Evolutionary conservation across 2,113 vertebrate genomes (phyloP).

Genomic region (Bothrops jararaca): DNA sequence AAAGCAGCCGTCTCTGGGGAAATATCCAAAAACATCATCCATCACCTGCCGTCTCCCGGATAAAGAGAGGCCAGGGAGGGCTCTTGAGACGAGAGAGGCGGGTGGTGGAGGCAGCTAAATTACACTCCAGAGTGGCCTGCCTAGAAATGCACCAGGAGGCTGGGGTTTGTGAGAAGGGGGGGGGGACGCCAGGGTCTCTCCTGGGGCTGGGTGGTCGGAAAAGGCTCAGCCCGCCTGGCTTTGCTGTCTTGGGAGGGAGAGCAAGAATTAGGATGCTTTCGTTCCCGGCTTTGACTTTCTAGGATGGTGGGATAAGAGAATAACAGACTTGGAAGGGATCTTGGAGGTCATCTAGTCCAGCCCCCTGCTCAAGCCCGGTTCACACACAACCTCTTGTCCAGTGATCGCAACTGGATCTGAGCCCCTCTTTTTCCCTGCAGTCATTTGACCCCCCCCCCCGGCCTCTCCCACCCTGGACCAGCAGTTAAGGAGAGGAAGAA

Average conservation of each 20-base stretch:
- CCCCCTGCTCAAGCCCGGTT: not conserved
- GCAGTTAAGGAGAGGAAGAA: not conserved
- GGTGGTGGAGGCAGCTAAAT: not conserved
- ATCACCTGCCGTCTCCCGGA: not conserved
- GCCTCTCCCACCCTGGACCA: no score
- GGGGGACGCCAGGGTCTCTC: not conserved
- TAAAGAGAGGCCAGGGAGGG: not conserved
- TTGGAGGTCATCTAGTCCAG: not conserved
- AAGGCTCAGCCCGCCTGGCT: not conserved
- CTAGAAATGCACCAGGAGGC: not conserved
- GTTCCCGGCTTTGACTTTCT: not conserved
- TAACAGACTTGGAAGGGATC: not conserved
- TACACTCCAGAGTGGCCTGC: no score
- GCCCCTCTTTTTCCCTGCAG: not conserved
- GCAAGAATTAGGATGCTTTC: no score
- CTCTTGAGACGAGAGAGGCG: not conserved
- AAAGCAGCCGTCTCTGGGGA: not conserved
- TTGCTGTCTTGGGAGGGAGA: no score
- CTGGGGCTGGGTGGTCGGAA: not conserved
- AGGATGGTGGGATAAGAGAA: not conserved
- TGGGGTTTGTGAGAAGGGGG: not conserved
- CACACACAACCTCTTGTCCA: not conserved
- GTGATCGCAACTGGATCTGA: not conserved
- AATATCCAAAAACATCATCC: not conserved
- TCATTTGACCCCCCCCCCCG: not conserved